A percentile compares a stretch with the other conserved stretches of the same genome.
Conservation (phyloP, 64 coral and sea anemone genomes). For the Anthopleura sola region DNA sequence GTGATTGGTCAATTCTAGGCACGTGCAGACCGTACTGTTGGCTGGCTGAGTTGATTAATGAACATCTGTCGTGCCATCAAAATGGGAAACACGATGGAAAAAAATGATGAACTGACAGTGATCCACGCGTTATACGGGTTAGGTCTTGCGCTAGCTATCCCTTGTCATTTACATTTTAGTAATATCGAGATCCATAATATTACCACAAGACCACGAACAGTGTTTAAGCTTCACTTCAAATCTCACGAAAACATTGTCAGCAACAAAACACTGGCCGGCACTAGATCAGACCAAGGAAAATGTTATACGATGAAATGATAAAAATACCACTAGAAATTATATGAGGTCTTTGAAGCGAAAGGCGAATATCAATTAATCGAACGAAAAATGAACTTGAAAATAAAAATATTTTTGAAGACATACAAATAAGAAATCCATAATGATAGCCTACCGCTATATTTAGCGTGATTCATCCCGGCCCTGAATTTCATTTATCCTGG, state of each 20-base stretch:
- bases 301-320: background rate
- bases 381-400: background rate
- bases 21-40: constrained; percentile 29
- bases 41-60: background rate
- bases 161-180: background rate
- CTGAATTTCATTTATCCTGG: constrained; percentile 62
- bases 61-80: constrained; percentile 33
- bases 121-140: background rate
- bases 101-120: background rate
- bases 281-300: background rate
- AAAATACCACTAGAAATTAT: background rate
- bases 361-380: constrained; percentile 3
- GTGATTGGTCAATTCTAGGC: constrained; percentile 28
- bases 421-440: constrained; percentile 11
- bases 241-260: background rate
- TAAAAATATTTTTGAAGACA: constrained; percentile 18
- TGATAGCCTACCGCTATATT: constrained; percentile 49
- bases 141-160: background rate
- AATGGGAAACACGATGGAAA: constrained; percentile 30
- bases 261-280: background rate
- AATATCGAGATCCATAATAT: background rate
- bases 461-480: constrained; percentile 47
- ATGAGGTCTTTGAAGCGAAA: background rate
- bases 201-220: constrained; percentile 4
- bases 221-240: background rate